Base-by-base conservation (phyloP, 2,113 vertebrate species). In the Dendropsophus ebraccatus region DNA sequence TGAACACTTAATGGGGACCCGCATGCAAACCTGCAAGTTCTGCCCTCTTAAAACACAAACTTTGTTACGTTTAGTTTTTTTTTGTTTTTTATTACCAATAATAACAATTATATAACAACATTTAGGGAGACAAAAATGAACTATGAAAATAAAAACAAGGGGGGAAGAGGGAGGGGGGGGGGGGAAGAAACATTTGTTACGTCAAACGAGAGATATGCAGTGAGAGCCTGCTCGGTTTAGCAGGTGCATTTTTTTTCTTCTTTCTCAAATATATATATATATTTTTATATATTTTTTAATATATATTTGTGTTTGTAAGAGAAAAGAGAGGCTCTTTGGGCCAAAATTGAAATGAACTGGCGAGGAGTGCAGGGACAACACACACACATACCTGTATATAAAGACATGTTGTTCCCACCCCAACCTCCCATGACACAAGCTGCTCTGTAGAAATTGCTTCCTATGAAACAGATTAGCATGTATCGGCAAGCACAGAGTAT, bases 271-370 rank as follows among this genome's bases (percentile, higher is more conserved):
- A 67, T 67, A 28, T 67, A 49, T 67, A 82, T 82, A 81, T 81
- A 81, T 67, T 69, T 82, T 11, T 82, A 32, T 82, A 69, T 69
- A 50, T 49, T 41, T 50, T 82, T 75, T 30, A n/a, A 76, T 76
- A 85, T 49, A 79, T 80, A 86, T 86, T 86, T 86, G 84, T 86
- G 77, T 86, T 86, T 86, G 69, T 86, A 86, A 86, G 85, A 86
- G 77, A 86, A 77, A 85, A 81, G 69, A 81, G 77, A 81, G 77
- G 67, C 67, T 72, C 77, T 60, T 32, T 72, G 77, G 78, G 67
- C 67, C 65, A 60, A 65, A 65, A 52, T 78, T 85, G 74, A 79
- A 80, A 86, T 81, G 76, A 86, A 47, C n/a, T 62, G 49, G 77
- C 50, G 77, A 86, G n/a, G 37, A 86, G 75, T 79, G 75, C 37